Conservation (phyloP, 2,797 vertebrate genomes). For the Semotilus atromaculatus region DNA sequence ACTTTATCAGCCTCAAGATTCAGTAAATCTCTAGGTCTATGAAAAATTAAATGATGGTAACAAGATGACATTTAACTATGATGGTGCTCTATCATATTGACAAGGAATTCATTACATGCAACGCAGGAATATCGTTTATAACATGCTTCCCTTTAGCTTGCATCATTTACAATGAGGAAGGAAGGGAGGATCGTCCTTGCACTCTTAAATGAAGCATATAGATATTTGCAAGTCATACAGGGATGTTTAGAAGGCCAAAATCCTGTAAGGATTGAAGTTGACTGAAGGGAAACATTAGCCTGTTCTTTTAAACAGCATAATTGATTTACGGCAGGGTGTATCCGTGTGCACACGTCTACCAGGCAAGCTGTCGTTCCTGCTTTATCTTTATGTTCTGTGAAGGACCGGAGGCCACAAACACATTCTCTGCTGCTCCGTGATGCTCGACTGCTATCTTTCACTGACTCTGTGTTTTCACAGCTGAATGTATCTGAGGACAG, state of each 20-base stretch:
- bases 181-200: background rate
- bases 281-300: slow-evolving; percentile 5
- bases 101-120: slow-evolving; percentile 7
- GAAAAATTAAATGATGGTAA: slow-evolving; percentile 23
- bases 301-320: slow-evolving; percentile 33
- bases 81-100: slow-evolving; percentile 28
- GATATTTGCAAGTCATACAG: slow-evolving; percentile 18
- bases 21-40: background rate
- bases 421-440: slow-evolving; percentile 9
- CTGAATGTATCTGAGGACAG: slow-evolving; percentile 7
- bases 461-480: slow-evolving; percentile 24
- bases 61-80: slow-evolving; percentile 16
- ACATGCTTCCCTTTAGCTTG: background rate
- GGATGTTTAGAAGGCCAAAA: slow-evolving; percentile 11
- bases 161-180: slow-evolving; percentile 2
- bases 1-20: slow-evolving; percentile 15
- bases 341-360: slow-evolving; percentile 12
- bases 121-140: background rate
- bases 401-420: slow-evolving; percentile 8
- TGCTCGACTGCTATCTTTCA: slow-evolving; percentile 24
- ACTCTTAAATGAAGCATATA: slow-evolving; percentile 10
- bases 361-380: slow-evolving; percentile 1
- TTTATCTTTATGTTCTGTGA: slow-evolving; percentile 32
- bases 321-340: slow-evolving; percentile 31
- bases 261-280: background rate